Base-by-base conservation (phyloP, 2,888 invertebrate species). In the Lamproptera curius region DNA sequence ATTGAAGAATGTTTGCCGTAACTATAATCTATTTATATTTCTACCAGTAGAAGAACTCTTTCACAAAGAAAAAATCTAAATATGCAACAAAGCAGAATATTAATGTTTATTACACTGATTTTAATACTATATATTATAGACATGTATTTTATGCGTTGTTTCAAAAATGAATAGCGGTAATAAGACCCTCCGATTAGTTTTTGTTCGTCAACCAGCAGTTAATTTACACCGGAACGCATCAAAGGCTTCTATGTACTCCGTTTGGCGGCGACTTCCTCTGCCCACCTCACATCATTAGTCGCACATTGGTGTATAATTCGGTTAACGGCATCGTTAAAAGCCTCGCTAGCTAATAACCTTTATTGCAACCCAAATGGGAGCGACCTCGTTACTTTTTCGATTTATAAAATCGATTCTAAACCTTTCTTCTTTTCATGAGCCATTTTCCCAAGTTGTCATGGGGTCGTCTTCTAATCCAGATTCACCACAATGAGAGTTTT, bases 291-390 rank as follows among this genome's bases (percentile, higher is more conserved):
- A 31, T 42, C 13, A 47, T 47, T 42, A 37, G 33, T 23, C 16
- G 16, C 35, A 20, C 20, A 42, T 47, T 42, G 42, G 38, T 33
- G 47, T 47, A 33, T 38, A 42, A 47, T 42, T 42, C 42, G 10
- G 20, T 42, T 47, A 37, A 47, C 33, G 33, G 33, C 13, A 33
- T 33, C 37, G 37, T 47, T 47, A 42, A 47, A 38, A 33, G 6
- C 31, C 15, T 33, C 11, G 11, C 31, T 23, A 1, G 36, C 17
- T 37, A 31, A 47, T 47, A 42, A 42, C 38, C 1, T 38, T 48
- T 46, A 41, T 40, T 35, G 42, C 34, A 33, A 4, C 31, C 23
- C 37, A 8, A 23, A 6, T 23, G 4, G 8, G 8, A 23, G 8
- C 8, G 23, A 23, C 8, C n/a, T 28, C 9, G n/a, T 28, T 28